phyloP scores from a whole-genome alignment of 2,113 vertebrate genomes.

The Chamaetylas fuelleborni region DNA sequence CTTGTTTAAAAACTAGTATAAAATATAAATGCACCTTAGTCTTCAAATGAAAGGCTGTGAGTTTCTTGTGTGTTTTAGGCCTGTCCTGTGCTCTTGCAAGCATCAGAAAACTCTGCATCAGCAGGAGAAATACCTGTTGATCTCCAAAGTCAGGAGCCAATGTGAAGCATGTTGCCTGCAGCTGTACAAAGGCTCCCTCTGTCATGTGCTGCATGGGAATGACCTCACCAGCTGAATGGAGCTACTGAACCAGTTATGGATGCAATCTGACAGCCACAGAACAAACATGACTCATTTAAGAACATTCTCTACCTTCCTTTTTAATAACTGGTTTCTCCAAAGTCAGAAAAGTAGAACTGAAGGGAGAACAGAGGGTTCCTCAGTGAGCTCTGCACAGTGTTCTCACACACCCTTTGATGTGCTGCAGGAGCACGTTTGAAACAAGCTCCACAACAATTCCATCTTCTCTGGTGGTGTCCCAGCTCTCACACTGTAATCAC shows the following conservation, averaged over 20 bases:
- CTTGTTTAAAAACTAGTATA: neutral
- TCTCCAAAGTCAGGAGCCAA: neutral
- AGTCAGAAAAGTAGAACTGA: conserved; percentile 36
- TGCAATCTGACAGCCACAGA: conserved; percentile 35
- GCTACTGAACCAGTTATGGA: conserved; percentile 36
- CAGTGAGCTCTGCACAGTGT: neutral
- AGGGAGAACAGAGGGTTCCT: neutral
- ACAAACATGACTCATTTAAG: conserved; percentile 50
- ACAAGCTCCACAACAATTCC: neutral
- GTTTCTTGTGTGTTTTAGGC: neutral
- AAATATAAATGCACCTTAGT: neutral
- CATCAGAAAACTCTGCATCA: neutral
- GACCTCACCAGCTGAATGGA: conserved; percentile 12
- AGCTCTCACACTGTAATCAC: neutral
- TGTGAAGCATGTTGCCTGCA: neutral
- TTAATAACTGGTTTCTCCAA: conserved; percentile 40
- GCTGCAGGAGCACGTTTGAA: neutral
- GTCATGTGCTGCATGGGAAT: conserved; percentile 2
- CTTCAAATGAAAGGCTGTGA: neutral
- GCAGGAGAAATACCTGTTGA: neutral
- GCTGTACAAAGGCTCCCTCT: conserved; percentile 13
- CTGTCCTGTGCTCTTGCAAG: neutral
- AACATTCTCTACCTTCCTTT: conserved; percentile 41
- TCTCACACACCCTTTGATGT: neutral
- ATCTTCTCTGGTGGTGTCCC: neutral